Base-by-base conservation (phyloP, 64 coral and sea anemone species). In the Stichodactyla helianthus region DNA sequence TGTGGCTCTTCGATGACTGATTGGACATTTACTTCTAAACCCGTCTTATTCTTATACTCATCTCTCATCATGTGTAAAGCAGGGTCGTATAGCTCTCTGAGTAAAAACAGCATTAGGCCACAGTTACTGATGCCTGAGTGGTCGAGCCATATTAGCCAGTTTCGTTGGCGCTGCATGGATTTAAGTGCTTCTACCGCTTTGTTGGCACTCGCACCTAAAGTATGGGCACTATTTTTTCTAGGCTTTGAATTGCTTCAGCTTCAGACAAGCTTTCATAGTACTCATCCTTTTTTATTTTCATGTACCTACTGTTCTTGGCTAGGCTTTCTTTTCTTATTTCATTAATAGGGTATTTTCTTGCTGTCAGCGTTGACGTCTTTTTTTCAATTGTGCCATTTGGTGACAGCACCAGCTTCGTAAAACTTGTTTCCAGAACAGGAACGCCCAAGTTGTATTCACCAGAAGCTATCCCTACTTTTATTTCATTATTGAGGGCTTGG, bases 41-140 rank as follows among this genome's bases (percentile, higher is more conserved):
- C 70, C 57, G 25, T 5, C 51, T 77, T 87, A 11, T 77, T n/a
- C n/a, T n/a, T n/a, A n/a, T n/a, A 76, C 8, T 87, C 86, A 13
- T 87, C 1, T 25, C 20, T 78, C 9, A 52, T 87, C 5, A 87
- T 52, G 59, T 87, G 71, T 28, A 87, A 1, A 22, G 77, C 78
- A 65, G 87, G 76, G 61, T 88, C 55, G 50, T 81, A 88, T n/a
- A 82, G 14, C 60, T 82, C 77, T 64, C 59, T 16, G 20, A 88
- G 10, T 57, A 88, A 27, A 16, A 88, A 88, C 19, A 88, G 55
- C 87, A 82, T 64, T 25, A 82, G 60, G 6, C 87, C 87, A 18
- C 31, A 12, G 44, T 79, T 82, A 17, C 26, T 77, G 51, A 82
- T 60, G 9, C 87, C n/a, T 50, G 87, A 81, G 61, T 88, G 87